A percentile compares a stretch with the other conserved stretches of the same genome.
These are phyloP conservation scores for Beaufortia kweichowensis DNA, from an alignment of 2,113 vertebrate genomes.

Conservation along the genomic window DNA sequence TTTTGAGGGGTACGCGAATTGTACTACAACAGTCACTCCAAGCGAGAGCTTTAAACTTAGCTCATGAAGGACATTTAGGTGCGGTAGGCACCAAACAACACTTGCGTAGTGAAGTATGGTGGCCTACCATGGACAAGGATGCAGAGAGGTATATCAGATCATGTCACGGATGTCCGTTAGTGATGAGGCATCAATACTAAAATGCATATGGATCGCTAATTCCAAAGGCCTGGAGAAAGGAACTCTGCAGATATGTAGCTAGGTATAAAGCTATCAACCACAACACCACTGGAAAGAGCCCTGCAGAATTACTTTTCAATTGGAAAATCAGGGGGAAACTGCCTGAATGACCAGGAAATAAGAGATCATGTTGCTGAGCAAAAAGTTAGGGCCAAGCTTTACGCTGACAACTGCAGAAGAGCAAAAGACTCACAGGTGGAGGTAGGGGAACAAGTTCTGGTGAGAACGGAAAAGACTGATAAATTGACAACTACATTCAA, in stretches of 20 bases:
- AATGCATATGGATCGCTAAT: too few relatives aligned
- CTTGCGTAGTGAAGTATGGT: neutral
- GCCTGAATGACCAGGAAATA: neutral
- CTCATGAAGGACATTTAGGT: neutral
- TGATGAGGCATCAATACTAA: neutral
- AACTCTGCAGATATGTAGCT: too few relatives aligned
- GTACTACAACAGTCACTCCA: neutral
- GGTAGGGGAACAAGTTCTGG: neutral
- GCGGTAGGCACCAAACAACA: neutral
- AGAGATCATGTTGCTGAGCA: neutral
- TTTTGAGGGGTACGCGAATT: neutral
- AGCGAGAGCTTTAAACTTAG: neutral
- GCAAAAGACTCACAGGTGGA: neutral
- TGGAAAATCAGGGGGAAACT: neutral
- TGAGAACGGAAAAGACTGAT: neutral
- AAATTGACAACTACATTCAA: neutral
- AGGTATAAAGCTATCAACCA: neutral
- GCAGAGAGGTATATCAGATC: neutral
- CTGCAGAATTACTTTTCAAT: neutral
- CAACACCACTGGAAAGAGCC: neutral
- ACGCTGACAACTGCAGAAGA: neutral
- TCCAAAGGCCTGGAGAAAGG: too few relatives aligned
- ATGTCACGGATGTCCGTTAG: neutral
- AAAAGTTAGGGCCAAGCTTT: neutral
- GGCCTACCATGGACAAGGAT: neutral